Evolutionary conservation across 2,888 invertebrate genomes (phyloP), one percentile per base, ranked within the genome.

Genomic region (Leptinotarsa rubiginosa): DNA sequence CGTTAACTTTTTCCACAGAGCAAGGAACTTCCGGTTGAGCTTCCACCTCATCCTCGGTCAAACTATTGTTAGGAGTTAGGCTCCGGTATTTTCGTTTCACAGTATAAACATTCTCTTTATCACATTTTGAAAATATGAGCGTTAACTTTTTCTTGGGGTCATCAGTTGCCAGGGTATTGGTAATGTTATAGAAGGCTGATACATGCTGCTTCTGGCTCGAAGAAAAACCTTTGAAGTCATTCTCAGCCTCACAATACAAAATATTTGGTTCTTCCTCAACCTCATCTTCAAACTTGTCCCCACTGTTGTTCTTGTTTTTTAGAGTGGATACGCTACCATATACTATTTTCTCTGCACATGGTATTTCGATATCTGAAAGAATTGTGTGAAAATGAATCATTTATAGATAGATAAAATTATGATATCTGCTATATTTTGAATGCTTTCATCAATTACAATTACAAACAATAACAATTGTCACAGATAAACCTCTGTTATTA

Each of bases 101-200:
- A 65, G 76, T 79, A 52, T 80, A 80, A 4, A 75, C 49, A 74
- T 83, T 83, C 69, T 82, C 81, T 62, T 82, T 82, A 31, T 81
- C 75, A 62, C 70, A 25, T 74, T 82, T 82, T 12, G 80, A 81
- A 69, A 82, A 80, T 22, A 82, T 73, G 50, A 82, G 76, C 15
- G 81, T 81, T 15, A 82, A 73, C 54, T 73, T 77, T 70, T 76
- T 74, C 47, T 70, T 72, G 64, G 75, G 54, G 72, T 79, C 75
- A 72, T 74, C 69, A 54, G 74, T 22, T 47, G 71, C 65, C 22
- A 70, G 47, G 47, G 74, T 76, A 47, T 77, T 79, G 31, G 76
- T 77, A 47, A 75, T 76, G 25, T 75, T 77, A 49, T 54, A 69
- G n/a, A 77, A 73, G 54, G 69, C 76, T 16, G 72, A 65, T 20